Evolutionary conservation across 2,797 vertebrate genomes (phyloP).

Genomic region (Manis crassicaudata): DNA sequence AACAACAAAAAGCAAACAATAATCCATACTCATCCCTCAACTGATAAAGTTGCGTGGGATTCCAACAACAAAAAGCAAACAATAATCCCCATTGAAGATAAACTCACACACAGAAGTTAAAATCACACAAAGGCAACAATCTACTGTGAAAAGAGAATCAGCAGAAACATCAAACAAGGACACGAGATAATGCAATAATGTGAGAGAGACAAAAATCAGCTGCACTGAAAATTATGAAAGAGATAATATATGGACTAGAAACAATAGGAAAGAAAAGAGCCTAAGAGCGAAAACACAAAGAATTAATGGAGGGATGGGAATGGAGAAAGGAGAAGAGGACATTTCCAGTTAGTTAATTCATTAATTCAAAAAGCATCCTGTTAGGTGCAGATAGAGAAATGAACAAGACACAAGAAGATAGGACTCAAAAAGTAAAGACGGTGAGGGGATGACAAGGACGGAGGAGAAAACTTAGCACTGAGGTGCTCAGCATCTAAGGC

Average conservation of each 20-base stretch:
- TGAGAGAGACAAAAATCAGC: not conserved
- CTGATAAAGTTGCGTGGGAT: not conserved
- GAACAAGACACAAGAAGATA: not conserved
- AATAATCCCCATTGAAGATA: not conserved
- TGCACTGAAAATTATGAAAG: not conserved
- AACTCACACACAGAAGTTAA: not conserved
- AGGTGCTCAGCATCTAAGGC: not conserved
- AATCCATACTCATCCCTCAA: not conserved
- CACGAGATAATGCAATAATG: not conserved
- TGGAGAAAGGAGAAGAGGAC: not conserved
- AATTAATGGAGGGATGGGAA: not conserved
- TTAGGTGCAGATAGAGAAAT: not conserved
- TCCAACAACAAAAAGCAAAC: not conserved
- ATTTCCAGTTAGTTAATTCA: not conserved
- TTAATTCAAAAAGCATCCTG: not conserved
- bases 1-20: not conserved
- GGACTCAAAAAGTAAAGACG: not conserved
- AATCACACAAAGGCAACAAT: not conserved
- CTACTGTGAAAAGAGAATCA: not conserved
- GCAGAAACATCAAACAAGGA: not conserved
- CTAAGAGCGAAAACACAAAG: not conserved
- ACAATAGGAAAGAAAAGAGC: not conserved
- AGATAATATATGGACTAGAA: not conserved
- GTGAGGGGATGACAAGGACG: not conserved
- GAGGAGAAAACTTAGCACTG: not conserved